phyloP scores from a whole-genome alignment of 2,888 invertebrate genomes.

The Lissocephala sabroskyi region DNA sequence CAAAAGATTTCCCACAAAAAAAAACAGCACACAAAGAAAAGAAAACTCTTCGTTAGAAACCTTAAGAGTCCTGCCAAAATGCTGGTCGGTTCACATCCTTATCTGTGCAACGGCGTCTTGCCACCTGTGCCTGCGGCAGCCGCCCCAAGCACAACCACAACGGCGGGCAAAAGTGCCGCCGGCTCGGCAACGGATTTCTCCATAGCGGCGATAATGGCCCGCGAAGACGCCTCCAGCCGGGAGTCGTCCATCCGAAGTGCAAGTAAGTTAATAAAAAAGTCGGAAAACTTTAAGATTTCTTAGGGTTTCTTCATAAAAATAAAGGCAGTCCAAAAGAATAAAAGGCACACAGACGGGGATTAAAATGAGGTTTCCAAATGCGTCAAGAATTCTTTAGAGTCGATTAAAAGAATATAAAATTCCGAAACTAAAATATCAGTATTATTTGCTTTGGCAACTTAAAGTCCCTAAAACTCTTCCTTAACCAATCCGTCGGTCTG shows the following conservation, averaged over 20 bases:
- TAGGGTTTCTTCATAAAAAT: no score
- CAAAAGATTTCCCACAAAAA: not conserved
- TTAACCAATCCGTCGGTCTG: no score
- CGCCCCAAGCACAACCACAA: constrained; percentile 43
- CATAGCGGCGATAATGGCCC: constrained; percentile 94
- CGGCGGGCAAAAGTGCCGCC: constrained; percentile 66
- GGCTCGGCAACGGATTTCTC: constrained; percentile 90
- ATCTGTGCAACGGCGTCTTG: constrained; percentile 60
- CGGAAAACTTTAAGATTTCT: not conserved
- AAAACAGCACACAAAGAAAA: constrained; percentile 20
- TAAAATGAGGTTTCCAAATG: no score
- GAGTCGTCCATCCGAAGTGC: constrained; percentile 69
- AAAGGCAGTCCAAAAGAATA: no score
- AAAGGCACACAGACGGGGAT: no score
- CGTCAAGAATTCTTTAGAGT: no score
- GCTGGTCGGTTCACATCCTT: constrained; percentile 69
- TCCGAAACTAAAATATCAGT: no score
- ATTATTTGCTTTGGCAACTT: no score
- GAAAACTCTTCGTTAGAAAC: constrained; percentile 13
- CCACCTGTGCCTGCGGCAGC: constrained; percentile 43
- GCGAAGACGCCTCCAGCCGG: constrained; percentile 73
- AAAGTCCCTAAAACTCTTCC: no score
- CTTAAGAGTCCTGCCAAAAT: constrained; percentile 39
- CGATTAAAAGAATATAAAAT: no score
- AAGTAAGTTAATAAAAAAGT: constrained; percentile 53